Evolutionary conservation across 1,140 invertebrate species (phyloP).

Genomic region (Saccostrea echinata): DNA sequence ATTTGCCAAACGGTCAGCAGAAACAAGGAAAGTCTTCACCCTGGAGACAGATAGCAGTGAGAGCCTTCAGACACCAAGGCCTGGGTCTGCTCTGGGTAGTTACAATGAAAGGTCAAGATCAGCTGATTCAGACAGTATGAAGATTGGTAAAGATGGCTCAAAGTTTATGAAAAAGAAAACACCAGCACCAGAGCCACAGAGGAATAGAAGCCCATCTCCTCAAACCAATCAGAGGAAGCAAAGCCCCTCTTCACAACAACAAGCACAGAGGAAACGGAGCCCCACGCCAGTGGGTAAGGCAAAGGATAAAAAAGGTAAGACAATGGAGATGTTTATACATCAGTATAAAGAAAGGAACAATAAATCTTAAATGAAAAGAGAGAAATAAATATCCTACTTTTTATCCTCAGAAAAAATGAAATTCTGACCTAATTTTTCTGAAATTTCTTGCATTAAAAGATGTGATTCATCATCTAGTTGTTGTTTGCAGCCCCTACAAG

Average conservation of each 20-base stretch:
- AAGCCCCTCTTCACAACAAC: neutral
- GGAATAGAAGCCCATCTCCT: slow-evolving; percentile 25
- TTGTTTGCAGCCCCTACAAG: neutral
- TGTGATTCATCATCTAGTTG: too few relatives aligned
- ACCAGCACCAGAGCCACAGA: slow-evolving; percentile 31
- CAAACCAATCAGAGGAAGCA: neutral
- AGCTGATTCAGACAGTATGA: slow-evolving; percentile 58
- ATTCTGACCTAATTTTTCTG: too few relatives aligned
- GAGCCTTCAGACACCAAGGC: slow-evolving; percentile 52
- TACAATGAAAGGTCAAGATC: neutral
- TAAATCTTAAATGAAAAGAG: too few relatives aligned
- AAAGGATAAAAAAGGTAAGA: neutral
- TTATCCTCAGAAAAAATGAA: too few relatives aligned
- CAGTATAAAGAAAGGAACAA: neutral
- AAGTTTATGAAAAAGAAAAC: slow-evolving; percentile 70
- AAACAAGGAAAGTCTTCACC: slow-evolving; percentile 45
- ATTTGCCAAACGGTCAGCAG: slow-evolving; percentile 54
- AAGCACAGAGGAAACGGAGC: neutral
- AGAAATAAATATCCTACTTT: too few relatives aligned
- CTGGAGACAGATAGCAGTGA: slow-evolving; percentile 66
- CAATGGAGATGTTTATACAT: neutral
- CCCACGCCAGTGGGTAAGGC: neutral
- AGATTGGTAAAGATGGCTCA: slow-evolving; percentile 65
- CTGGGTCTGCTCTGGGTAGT: neutral
- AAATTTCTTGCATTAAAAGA: too few relatives aligned